Conservation (phyloP, 2,113 vertebrate species). For the Prunella fulvescens region DNA sequence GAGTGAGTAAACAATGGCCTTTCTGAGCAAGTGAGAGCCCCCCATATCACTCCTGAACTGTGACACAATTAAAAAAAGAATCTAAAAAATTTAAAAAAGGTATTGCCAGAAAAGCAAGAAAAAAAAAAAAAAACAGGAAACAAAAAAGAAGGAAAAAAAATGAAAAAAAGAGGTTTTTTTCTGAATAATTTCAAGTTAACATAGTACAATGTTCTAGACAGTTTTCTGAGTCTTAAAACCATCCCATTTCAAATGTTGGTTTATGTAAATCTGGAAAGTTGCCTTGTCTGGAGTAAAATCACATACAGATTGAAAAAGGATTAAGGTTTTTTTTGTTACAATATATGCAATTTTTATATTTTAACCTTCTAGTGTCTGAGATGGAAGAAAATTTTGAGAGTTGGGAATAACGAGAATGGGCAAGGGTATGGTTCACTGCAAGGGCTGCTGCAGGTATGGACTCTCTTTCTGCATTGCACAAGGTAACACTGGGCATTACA, state of each 20-base stretch:
- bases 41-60: neutral
- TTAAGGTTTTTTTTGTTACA: constrained; percentile 28
- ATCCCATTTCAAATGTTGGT: constrained; percentile 25
- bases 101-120: neutral
- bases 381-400: neutral
- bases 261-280: constrained; percentile 42
- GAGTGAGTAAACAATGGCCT: neutral
- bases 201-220: neutral
- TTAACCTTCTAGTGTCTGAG: neutral
- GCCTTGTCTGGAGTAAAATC: constrained; percentile 40
- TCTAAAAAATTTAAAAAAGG: neutral
- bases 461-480: neutral
- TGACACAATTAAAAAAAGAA: neutral
- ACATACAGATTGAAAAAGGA: constrained; percentile 51
- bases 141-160: neutral
- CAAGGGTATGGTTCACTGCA: neutral
- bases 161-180: neutral
- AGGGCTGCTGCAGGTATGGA: accelerated
- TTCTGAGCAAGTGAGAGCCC: neutral
- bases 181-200: neutral
- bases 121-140: too few relatives aligned
- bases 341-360: neutral
- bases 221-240: neutral
- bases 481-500: neutral
- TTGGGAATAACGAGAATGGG: neutral